These are phyloP conservation scores for Arothron firmamentum DNA, from an alignment of 2,113 vertebrate species.

Conservation along the genomic window DNA sequence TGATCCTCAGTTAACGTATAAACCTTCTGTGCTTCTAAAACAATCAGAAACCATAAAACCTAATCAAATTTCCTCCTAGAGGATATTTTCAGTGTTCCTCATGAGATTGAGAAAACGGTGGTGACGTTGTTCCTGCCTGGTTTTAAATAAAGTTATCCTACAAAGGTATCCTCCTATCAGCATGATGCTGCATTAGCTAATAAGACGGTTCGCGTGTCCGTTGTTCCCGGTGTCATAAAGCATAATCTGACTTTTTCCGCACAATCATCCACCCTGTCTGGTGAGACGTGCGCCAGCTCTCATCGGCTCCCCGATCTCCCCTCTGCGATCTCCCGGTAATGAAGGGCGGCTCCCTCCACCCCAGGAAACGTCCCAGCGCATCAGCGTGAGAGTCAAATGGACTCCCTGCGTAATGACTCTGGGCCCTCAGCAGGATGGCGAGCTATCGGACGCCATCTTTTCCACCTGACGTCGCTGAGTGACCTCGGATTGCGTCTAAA, in stretches of 20 bases:
- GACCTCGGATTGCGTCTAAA: not conserved
- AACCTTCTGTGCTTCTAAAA: no score
- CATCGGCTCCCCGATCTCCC: slow-evolving; percentile 2
- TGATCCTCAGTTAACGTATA: no score
- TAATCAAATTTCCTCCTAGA: no score
- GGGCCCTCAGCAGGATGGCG: slow-evolving; percentile 7
- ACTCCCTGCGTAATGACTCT: slow-evolving; percentile 16
- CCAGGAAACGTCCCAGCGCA: slow-evolving; percentile 20
- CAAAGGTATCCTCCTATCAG: no score
- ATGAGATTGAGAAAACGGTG: no score
- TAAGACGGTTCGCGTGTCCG: no score
- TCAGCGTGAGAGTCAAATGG: slow-evolving; percentile 18
- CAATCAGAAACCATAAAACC: no score
- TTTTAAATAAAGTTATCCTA: no score
- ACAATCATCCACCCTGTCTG: not conserved
- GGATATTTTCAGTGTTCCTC: no score
- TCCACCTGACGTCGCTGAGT: slow-evolving; percentile 14
- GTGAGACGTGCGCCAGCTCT: not conserved
- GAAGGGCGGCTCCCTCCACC: not conserved
- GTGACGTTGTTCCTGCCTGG: no score
- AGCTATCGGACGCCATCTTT: not conserved
- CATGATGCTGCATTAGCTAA: no score
- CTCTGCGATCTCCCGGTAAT: slow-evolving; percentile 13
- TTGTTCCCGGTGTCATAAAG: not conserved
- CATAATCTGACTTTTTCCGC: not conserved